Base-by-base conservation (phyloP, 64 coral and sea anemone species). In the Montipora efflorescens region DNA sequence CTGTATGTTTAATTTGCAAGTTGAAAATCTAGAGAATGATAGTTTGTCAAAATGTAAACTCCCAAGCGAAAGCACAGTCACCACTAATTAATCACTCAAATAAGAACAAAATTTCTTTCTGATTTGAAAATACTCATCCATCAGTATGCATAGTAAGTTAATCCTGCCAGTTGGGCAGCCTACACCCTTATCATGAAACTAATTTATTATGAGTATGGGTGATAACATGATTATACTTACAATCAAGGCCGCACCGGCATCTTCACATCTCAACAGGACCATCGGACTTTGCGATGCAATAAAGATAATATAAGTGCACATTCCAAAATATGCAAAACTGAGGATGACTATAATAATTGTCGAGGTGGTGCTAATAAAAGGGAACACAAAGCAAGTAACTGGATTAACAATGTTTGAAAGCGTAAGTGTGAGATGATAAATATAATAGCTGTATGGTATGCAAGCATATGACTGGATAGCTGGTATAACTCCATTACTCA, bases 391-490 rank as follows among this genome's bases (percentile, higher is more conserved):
- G 46, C 95, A 92, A 1, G 92, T 93, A 2, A 99, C 79, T 14
- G 97, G 97, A 58, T 99, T 99, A 8, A 95, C 97, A 67, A 99
- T 94, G 45, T 96, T 99, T 2, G 97, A 99, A 75, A 99, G 76
- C 0, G 94, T 99, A 51, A 99, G 36, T 10, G 97, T 96, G 25
- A 99, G 86, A 43, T 96, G 92, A 59, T 99, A 99, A 21, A 96
- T 92, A 57, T 99, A 92, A 23, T 99, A 94, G 36, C 97, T 96
- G 49, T 99, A 99, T 5, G 98, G 98, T 76, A 99, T 99, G 74
- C 98, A 96, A 49, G 98, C 92, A 78, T 81, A 99, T 20, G 98
- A 96, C 22, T 99, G 98, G 49, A 99, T 96, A 45, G 95, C 91
- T 61, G 98, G 98, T 53, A 99, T 92, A 6, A 99, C 78, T 18